phyloP scores from a whole-genome alignment of 53 echinoderm and acorn worm species.

The Hippasteria phrygiana region DNA sequence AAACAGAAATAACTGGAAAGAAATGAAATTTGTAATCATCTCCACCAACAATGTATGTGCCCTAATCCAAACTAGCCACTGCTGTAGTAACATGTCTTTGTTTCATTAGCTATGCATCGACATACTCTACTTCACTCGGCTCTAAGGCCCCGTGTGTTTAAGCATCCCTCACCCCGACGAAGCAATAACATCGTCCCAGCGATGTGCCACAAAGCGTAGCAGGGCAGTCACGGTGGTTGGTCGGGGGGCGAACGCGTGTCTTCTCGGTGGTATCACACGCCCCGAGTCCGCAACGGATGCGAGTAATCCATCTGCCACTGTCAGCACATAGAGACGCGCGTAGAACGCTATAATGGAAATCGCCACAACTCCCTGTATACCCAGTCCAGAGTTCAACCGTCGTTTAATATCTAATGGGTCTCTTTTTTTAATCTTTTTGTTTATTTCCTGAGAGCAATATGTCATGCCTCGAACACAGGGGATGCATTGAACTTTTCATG shows the following conservation, averaged over 20 bases:
- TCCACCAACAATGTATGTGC: too few species aligned
- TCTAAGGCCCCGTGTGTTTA: not conserved
- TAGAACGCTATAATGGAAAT: not conserved
- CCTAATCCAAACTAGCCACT: too few species aligned
- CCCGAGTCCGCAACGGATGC: not conserved
- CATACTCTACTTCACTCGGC: not conserved
- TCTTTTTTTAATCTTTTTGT: conserved; percentile 21
- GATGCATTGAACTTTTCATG: conserved; percentile 12
- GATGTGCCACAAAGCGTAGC: not conserved
- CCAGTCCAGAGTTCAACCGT: conserved; percentile 46
- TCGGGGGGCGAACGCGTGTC: not conserved
- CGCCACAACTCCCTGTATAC: not conserved
- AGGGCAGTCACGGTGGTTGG: not conserved
- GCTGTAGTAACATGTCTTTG: not conserved
- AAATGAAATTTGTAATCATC: too few species aligned
- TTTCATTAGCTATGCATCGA: not conserved
- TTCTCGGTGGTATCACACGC: not conserved
- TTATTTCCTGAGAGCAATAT: conserved; percentile 6
- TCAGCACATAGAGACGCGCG: not conserved
- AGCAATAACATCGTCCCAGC: not conserved
- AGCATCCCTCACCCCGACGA: not conserved
- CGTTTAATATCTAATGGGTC: conserved; percentile 15
- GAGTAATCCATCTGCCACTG: conserved; percentile 12
- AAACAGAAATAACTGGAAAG: too few species aligned
- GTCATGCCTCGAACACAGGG: conserved; percentile 6